phyloP scores from a whole-genome alignment of 2,113 vertebrate species.

The Nanorana parkeri region DNA sequence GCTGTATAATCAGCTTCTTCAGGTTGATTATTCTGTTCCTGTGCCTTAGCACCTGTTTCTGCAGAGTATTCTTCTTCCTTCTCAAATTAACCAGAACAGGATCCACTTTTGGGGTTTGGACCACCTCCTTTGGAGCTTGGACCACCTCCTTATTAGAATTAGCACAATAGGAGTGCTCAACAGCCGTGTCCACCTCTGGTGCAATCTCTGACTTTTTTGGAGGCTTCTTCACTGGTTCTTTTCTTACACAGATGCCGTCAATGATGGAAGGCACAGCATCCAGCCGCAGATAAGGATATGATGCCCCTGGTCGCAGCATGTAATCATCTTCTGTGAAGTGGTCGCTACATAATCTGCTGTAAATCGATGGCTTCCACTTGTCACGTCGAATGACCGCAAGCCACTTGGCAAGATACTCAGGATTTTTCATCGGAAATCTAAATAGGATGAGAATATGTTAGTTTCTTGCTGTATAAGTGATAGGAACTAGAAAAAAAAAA shows the following conservation, averaged over 20 bases:
- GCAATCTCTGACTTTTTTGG: background rate
- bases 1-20: constrained; percentile 11
- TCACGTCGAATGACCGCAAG: constrained; percentile 22
- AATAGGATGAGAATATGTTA: too few relatives aligned
- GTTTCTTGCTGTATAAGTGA: too few relatives aligned
- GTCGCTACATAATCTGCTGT: constrained; percentile 37
- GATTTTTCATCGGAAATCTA: constrained; percentile 41
- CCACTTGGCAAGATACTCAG: constrained; percentile 33
- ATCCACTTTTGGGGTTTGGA: constrained; percentile 1
- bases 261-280: constrained; percentile 47
- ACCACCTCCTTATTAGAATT: background rate
- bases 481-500: too few relatives aligned
- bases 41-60: constrained; percentile 42
- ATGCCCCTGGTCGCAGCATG: constrained; percentile 37
- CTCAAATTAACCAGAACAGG: background rate
- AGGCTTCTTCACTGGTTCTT: constrained; percentile 12
- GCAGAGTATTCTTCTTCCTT: constrained; percentile 19
- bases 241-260: background rate
- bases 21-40: constrained; percentile 22
- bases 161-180: constrained; percentile 20
- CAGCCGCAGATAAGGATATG: background rate
- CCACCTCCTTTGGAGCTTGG: background rate
- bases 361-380: constrained; percentile 33
- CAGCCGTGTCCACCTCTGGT: background rate
- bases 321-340: constrained; percentile 41